Evolutionary conservation across 2,797 vertebrate species (phyloP).

Genomic region (Hoplostethus mediterraneus): DNA sequence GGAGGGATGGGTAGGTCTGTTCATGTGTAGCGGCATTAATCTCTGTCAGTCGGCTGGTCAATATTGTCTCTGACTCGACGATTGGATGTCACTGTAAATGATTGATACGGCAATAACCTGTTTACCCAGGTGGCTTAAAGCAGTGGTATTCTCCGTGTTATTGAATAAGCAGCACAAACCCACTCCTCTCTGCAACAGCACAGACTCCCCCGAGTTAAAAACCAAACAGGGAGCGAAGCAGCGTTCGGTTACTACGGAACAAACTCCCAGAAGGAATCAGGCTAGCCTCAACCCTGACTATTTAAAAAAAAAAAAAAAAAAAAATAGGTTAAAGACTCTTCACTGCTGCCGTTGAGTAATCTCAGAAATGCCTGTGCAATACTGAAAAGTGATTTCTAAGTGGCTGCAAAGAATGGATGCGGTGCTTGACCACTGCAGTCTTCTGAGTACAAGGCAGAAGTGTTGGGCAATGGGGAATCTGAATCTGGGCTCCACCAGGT

Average conservation of each 20-base stretch:
- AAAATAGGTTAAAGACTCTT: too few species aligned
- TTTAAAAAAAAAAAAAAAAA: too few species aligned
- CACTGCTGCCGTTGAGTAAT: too few species aligned
- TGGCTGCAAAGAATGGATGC: too few species aligned
- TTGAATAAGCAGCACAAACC: conserved; percentile 71
- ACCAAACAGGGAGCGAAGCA: too few species aligned
- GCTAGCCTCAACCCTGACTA: too few species aligned
- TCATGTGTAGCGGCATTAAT: conserved; percentile 68
- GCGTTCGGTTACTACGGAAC: not conserved
- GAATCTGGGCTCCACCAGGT: too few species aligned
- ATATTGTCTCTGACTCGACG: conserved; percentile 76
- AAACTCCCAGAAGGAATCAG: too few species aligned
- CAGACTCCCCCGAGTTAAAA: not conserved
- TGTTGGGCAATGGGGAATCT: not conserved
- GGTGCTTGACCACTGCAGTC: not conserved
- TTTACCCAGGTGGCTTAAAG: conserved; percentile 77
- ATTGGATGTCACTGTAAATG: conserved; percentile 72
- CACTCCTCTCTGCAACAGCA: conserved; percentile 52
- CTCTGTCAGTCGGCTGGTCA: conserved; percentile 79
- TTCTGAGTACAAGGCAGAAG: too few species aligned
- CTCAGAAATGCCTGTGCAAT: too few species aligned
- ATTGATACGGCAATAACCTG: conserved; percentile 84
- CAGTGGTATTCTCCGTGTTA: conserved; percentile 62
- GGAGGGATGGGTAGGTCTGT: conserved; percentile 39
- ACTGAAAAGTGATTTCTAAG: too few species aligned